phyloP scores from a whole-genome alignment of 2,888 invertebrate species.

The Penaeus monodon region DNA sequence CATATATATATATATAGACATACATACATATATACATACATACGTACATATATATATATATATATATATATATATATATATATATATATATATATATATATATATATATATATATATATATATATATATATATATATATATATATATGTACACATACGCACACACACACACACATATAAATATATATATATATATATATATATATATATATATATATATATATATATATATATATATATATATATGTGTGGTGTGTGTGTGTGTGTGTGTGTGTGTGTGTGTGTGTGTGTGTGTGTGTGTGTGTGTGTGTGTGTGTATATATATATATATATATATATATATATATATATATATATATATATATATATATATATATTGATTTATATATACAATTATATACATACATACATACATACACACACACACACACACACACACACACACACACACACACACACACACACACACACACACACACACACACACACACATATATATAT shows the following conservation, averaged over 20 bases:
- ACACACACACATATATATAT: background rate
- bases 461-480: background rate
- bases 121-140: no score
- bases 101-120: no score
- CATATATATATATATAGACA: no score
- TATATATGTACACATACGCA: no score
- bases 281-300: constrained; percentile 23
- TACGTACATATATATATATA: no score
- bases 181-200: no score
- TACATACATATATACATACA: no score
- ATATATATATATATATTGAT: constrained; percentile 33
- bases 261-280: constrained; percentile 40
- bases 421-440: constrained; percentile 26
- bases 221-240: no score
- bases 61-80: no score
- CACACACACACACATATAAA: no score
- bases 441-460: constrained; percentile 1
- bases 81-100: no score
- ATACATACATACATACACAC: constrained; percentile 21
- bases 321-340: constrained; percentile 43
- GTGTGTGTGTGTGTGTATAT: constrained; percentile 10
- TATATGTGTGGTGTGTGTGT: background rate
- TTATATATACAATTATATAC: constrained; percentile 20
- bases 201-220: no score
- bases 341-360: constrained; percentile 44